Base-by-base conservation (phyloP, 2,113 vertebrate species). In the Rana temporaria region DNA sequence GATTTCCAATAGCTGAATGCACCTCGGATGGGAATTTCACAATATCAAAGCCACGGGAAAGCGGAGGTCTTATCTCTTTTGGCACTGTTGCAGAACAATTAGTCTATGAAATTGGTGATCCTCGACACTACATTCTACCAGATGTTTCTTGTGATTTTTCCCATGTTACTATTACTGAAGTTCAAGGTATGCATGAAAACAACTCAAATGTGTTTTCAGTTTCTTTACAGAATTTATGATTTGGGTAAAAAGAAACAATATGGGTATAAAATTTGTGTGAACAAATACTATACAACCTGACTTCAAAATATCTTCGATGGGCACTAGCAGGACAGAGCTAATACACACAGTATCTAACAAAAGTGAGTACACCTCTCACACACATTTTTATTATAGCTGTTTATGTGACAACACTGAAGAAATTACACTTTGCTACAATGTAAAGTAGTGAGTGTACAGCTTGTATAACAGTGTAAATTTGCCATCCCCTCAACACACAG, bases 61-160 rank as follows among this genome's bases (percentile, higher is more conserved):
- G 91, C 0, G 95, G 95, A 0, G 94, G 95, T 12, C 88, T 96
- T 0, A 89, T 98, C 20, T 93, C 91, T 26, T 95, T 96, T 22
- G 95, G 95, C 56, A 94, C 93, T 0, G 94, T 90, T 26, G 92
- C 95, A 4, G 95, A 97, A 86, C 95, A 97, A 85, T 88, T 97
- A 85, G 90, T 96, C 9, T 96, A 96, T 79, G 95, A 97, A 88
- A 92, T 96, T 22, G 92, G 90, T 0, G 91, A 98, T 90, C 94
- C 93, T 7, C 89, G 85, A 65, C 62, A 82, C 4, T 97, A 96
- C 88, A 90, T 94, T 85, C 90, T 97, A 79, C 95, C 96, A 7
- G 95, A 98, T 87, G 95, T 97, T 73, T 92, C 86, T 1, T 97
- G 95, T 81, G 95, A 96, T 87, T 97, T 99, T 87, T 97, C 95